These are phyloP conservation scores for Steinernema khuongi DNA, from an alignment of 1,140 invertebrate species.

Conservation along the genomic window DNA sequence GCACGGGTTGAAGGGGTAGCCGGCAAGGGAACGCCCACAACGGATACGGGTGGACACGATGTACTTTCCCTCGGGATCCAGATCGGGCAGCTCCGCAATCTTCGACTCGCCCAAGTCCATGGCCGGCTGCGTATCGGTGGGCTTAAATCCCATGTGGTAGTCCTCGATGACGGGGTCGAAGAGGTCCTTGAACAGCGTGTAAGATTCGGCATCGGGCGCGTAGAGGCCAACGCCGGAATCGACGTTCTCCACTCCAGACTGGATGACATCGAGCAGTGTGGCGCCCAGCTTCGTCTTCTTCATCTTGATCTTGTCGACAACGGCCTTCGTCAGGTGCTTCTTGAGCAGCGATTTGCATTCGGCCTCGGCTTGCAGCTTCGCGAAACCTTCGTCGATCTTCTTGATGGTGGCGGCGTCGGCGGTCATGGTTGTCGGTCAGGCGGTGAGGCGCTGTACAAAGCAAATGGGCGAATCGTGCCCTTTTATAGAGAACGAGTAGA, in stretches of 20 bases:
- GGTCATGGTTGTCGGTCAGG: conserved; percentile 22
- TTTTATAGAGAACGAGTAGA: no score
- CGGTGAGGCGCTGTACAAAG: neutral
- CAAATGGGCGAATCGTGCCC: neutral
- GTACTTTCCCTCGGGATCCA: conserved; percentile 78
- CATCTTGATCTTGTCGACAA: conserved; percentile 41
- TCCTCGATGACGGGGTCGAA: conserved; percentile 78
- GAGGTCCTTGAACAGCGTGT: conserved; percentile 78
- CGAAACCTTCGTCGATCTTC: conserved; percentile 40
- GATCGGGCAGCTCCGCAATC: conserved; percentile 69
- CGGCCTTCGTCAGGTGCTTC: conserved; percentile 48
- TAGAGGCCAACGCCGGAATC: conserved; percentile 81
- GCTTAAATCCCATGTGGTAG: conserved; percentile 38
- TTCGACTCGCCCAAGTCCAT: conserved; percentile 84
- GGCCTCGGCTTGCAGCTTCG: conserved; percentile 28
- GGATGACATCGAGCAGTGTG: no score
- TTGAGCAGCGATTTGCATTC: conserved; percentile 53
- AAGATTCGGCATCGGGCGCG: conserved; percentile 68
- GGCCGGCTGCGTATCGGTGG: conserved; percentile 70
- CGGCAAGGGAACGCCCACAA: conserved; percentile 78
- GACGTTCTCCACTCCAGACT: conserved; percentile 69
- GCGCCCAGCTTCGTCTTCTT: conserved; percentile 44
- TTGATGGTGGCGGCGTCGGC: conserved; percentile 30
- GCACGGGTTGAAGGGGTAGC: conserved; percentile 78
- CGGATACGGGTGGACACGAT: conserved; percentile 87